These are phyloP conservation scores for Pararge aegeria DNA, from an alignment of 1,140 invertebrate genomes.

Conservation along the genomic window DNA sequence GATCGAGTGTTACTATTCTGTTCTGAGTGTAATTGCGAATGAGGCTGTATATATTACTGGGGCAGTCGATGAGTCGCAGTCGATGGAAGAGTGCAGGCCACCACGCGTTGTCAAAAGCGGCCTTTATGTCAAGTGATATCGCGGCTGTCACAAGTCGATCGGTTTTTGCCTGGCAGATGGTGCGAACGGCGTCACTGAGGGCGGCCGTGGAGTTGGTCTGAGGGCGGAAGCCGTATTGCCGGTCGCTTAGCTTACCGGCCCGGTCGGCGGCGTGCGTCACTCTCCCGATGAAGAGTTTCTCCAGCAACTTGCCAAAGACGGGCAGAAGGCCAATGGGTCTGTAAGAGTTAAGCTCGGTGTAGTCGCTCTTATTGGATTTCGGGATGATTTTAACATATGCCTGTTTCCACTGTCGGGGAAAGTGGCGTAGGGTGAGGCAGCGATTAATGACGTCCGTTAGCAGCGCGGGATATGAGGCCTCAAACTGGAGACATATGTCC, in stretches of 20 bases:
- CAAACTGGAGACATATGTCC: slow-evolving; percentile 31
- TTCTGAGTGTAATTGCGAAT: no score
- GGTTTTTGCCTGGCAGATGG: neutral
- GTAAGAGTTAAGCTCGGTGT: neutral
- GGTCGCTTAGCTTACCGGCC: neutral
- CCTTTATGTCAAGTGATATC: slow-evolving; percentile 37
- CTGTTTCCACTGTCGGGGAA: slow-evolving; percentile 12
- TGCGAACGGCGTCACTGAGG: slow-evolving; percentile 16
- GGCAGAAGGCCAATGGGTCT: slow-evolving; percentile 29
- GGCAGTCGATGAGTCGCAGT: neutral
- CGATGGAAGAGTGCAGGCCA: slow-evolving; percentile 31
- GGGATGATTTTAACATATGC: slow-evolving; percentile 27
- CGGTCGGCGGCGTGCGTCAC: slow-evolving; percentile 5
- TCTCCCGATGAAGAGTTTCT: slow-evolving; percentile 29
- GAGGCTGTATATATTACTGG: no score
- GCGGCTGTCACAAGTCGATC: slow-evolving; percentile 9
- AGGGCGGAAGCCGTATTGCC: slow-evolving; percentile 34
- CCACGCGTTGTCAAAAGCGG: slow-evolving; percentile 40
- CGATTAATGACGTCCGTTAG: slow-evolving; percentile 28
- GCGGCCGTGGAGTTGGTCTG: slow-evolving; percentile 25
- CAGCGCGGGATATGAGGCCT: slow-evolving; percentile 13
- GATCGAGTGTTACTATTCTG: no score
- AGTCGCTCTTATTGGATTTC: slow-evolving; percentile 23
- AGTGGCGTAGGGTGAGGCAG: slow-evolving; percentile 17
- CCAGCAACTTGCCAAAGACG: slow-evolving; percentile 34